A percentile compares a stretch with the other conserved stretches of the same genome.
These are phyloP conservation scores for Calliopum simillimum DNA, from an alignment of 2,888 invertebrate species.

Conservation along the genomic window DNA sequence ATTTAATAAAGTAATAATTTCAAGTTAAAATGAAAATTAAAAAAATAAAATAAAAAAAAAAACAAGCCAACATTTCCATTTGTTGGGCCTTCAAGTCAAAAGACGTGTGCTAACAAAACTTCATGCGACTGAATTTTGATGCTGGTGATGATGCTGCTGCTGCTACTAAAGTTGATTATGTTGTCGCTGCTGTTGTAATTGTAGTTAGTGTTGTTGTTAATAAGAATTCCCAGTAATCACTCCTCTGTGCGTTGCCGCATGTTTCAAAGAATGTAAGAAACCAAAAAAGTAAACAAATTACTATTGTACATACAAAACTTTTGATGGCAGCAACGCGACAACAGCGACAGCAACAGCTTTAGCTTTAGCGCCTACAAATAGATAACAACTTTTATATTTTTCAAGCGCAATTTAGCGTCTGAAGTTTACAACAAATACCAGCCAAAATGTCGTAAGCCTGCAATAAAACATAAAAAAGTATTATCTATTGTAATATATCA, in stretches of 20 bases:
- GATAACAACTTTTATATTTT: slow-evolving; percentile 44
- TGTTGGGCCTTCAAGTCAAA: neutral
- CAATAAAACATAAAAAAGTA: no score
- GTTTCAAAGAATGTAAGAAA: neutral
- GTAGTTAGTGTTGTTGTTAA: neutral
- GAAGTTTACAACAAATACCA: no score
- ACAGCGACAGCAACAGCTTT: slow-evolving; percentile 14
- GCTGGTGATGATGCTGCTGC: neutral
- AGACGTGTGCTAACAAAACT: neutral
- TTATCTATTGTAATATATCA: no score
- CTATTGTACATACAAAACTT: neutral
- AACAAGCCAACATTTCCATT: no score
- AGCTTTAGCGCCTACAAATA: slow-evolving; percentile 43
- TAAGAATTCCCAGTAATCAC: no score
- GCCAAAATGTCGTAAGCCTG: no score
- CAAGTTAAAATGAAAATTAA: no score
- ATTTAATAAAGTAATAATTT: no score
- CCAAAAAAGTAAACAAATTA: slow-evolving; percentile 2
- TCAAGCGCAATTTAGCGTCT: slow-evolving; percentile 42
- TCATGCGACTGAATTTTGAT: neutral
- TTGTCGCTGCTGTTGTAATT: neutral
- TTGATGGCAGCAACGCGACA: slow-evolving; percentile 10
- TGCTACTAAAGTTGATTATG: neutral
- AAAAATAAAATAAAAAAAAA: no score
- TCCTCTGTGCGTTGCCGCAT: no score